Evolutionary conservation across 1,140 invertebrate genomes (phyloP), one percentile per base, ranked within the genome.

Genomic region (Trachelipus rathkii): DNA sequence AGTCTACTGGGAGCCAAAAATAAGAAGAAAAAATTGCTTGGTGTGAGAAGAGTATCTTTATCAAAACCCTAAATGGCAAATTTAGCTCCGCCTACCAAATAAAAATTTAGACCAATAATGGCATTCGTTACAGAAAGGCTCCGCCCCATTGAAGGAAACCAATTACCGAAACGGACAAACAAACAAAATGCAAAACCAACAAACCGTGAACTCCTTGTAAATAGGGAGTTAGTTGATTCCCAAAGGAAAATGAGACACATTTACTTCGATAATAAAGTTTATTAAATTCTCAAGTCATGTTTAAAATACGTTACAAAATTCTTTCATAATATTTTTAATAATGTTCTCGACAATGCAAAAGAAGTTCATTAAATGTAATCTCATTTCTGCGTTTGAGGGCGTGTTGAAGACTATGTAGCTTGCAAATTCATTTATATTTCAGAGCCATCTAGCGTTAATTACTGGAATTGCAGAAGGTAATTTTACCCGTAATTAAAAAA

Each of bases 11-110:
- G 50, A 33, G 1, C 33, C 33, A 33, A 33, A 33, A 33, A 33
- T 33, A 33, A 33, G 33, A 33, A 33, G 33, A 33, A 33, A 33
- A 33, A 33, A 33, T 33, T 33, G 33, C 33, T 33, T 33, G 33
- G 33, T 33, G 33, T 33, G 33, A 33, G 33, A 60, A 60, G 19
- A 60, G 11, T 60, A 13, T 60, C 19, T 19, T 15, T 60, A 15
- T 60, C 50, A 19, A 60, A 60, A 60, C 50, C 50, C 50, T 60
- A 60, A 60, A 60, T 60, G 50, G 50, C 50, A 60, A 60, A 19
- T 60, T 13, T 15, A 60, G 50, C 50, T 60, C 50, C 50, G 50
- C 50, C 50, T 19, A 60, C 50, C 19, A 15, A 33, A 33, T 60
- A 13, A 60, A 60, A 15, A 60, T 60, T 60, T 60, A 13, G 19